A percentile compares a stretch with the other conserved stretches of the same genome.
Evolutionary conservation across 2,888 invertebrate species (phyloP).

Genomic region (Coenonympha arcania): DNA sequence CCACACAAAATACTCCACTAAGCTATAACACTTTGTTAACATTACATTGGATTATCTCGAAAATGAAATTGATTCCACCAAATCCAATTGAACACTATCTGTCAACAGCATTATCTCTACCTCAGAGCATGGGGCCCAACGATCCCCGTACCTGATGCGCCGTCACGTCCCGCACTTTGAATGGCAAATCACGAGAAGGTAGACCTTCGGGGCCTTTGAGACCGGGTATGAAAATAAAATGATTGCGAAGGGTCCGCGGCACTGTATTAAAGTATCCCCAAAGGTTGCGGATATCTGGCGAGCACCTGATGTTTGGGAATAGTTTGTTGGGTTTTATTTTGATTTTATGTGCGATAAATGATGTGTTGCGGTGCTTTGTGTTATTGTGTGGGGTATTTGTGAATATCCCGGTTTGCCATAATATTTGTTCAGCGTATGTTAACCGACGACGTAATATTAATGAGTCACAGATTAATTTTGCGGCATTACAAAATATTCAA

Average conservation of each 20-base stretch:
- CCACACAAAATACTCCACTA: too few relatives aligned
- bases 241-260: constrained; percentile 62
- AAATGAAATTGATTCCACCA: constrained; percentile 45
- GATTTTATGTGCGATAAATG: constrained; percentile 46
- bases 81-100: constrained; percentile 53
- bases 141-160: constrained; percentile 31
- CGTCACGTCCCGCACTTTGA: constrained; percentile 47
- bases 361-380: not conserved
- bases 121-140: constrained; percentile 28
- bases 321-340: constrained; percentile 51
- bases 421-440: too few relatives aligned
- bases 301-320: constrained; percentile 65
- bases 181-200: constrained; percentile 69
- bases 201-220: constrained; percentile 66
- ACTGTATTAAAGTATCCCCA: constrained; percentile 69
- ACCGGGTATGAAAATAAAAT: constrained; percentile 71
- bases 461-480: too few relatives aligned
- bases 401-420: not conserved
- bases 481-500: too few relatives aligned
- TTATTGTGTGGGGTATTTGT: not conserved
- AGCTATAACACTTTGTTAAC: not conserved
- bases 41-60: constrained; percentile 1
- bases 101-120: constrained; percentile 65
- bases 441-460: too few relatives aligned
- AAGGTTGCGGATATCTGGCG: constrained; percentile 40